Percentiles rank a stretch among this genome's conserved stretches.
phyloP scores from a whole-genome alignment of 2,797 vertebrate genomes.

The Helicolenus hilgendorfi region DNA sequence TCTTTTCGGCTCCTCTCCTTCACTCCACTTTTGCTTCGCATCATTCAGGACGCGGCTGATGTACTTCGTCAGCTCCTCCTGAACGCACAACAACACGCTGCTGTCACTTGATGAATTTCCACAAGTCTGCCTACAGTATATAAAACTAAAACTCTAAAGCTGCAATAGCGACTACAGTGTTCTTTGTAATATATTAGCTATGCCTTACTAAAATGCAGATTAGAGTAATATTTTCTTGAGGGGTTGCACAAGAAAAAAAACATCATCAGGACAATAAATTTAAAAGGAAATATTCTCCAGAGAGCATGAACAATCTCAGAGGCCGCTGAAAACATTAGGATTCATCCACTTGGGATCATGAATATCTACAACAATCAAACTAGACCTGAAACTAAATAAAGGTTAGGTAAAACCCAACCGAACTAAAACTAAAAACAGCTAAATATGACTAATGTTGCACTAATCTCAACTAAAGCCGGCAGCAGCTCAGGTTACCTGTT shows the following conservation, averaged over 20 bases:
- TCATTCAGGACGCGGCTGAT: slow-evolving; percentile 83
- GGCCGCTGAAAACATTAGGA: fast-evolving
- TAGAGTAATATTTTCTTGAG: background rate
- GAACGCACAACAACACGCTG: background rate
- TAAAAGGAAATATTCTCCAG: background rate
- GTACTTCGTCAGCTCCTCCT: slow-evolving; percentile 85
- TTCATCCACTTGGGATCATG: background rate
- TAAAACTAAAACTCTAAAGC: background rate
- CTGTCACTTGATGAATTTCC: background rate
- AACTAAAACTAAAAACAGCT: background rate
- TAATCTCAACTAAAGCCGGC: background rate
- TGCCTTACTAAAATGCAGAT: background rate
- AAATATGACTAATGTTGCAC: background rate
- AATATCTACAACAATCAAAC: background rate
- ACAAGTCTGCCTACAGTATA: background rate
- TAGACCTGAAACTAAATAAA: background rate
- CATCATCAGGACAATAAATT: background rate
- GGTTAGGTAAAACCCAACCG: background rate
- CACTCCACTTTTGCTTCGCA: slow-evolving; percentile 85
- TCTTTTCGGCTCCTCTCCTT: slow-evolving; percentile 81
- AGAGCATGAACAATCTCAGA: background rate
- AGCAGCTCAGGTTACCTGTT: slow-evolving; percentile 83
- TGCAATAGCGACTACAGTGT: background rate
- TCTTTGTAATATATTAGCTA: background rate
- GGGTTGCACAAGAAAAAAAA: background rate